A percentile compares a stretch with the other conserved stretches of the same genome.
phyloP scores from a whole-genome alignment of 2,113 vertebrate species.

The Leptodactylus fuscus region DNA sequence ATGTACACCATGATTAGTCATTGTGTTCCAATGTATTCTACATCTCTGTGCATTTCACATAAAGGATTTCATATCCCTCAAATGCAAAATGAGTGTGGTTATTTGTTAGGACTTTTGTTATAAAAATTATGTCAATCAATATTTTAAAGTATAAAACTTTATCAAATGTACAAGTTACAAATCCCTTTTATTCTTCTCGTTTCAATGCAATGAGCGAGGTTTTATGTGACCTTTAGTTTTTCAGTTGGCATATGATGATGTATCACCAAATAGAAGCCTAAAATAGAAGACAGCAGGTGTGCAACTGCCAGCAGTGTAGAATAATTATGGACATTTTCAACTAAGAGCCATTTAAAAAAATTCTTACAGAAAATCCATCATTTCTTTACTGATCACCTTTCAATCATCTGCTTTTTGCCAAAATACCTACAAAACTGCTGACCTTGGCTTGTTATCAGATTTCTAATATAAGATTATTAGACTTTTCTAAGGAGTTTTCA shows the following conservation, averaged over 20 bases:
- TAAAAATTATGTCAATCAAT: constrained; percentile 13
- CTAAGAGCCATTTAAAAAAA: constrained; percentile 30
- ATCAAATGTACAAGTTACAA: background rate
- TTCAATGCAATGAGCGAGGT: background rate
- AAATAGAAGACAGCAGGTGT: constrained; percentile 51
- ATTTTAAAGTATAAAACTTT: background rate
- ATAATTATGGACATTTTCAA: constrained; percentile 43
- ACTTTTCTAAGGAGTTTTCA: background rate
- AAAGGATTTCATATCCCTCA: background rate
- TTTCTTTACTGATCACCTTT: background rate
- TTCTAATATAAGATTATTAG: background rate
- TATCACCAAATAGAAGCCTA: constrained; percentile 29
- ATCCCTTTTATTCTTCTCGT: background rate
- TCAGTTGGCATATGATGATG: constrained; percentile 21
- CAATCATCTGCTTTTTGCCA: constrained; percentile 11
- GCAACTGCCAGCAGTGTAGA: constrained; percentile 31
- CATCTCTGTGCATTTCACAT: no score
- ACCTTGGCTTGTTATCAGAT: constrained; percentile 2
- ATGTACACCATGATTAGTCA: no score
- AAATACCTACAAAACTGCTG: background rate
- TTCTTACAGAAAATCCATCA: constrained; percentile 15
- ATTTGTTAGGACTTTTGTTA: constrained; percentile 30
- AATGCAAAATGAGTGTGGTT: background rate
- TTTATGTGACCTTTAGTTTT: constrained; percentile 39
- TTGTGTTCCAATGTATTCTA: no score